Evolutionary conservation across 2,113 vertebrate species (phyloP), one percentile per base, ranked within the genome.

Genomic region (Megaceryle maxima): DNA sequence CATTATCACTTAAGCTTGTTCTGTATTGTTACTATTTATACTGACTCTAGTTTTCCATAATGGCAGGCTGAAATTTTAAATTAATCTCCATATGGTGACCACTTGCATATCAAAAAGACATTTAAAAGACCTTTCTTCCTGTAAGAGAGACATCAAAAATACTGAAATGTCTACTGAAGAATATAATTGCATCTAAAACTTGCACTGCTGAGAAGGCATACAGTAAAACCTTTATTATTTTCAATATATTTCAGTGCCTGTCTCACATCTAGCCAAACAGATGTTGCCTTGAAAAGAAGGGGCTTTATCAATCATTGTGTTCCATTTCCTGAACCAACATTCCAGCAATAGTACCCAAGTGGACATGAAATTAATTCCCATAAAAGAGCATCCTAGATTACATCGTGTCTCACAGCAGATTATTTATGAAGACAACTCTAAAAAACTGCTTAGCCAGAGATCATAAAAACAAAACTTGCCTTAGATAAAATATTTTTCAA

Each of bases 201-300:
- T 82, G 56, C 0, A 0, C 51, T 81, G n/a, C 50, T 73, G 78
- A 88, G 72, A 64, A 84, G 17, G 35, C 76, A 94, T 53, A 97
- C 72, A 93, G 73, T 96, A 78, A 94, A 91, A 95, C 88, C 85
- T 88, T 94, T 96, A 92, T 95, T 78, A 50, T 51, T 35, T 60
- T 43, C 29, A 63, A 64, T 80, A 79, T 66, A 94, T 92, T 89
- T 79, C 92, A 92, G 82, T 59, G 81, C 33, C 70, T 48, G 64
- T 78, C 84, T 89, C 51, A 25, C 21, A 73, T 85, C 50, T 78
- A 94, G 88, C 84, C 93, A 96, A 95, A 94, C 64, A 92, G 75
- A 96, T 83, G 92, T 43, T 88, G 56, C 77, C 77, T 84, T 91
- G 88, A 92, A 89, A 96, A 97, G 69, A 94, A 85, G 33, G 11